These are phyloP conservation scores for Capromys pilorides DNA, from an alignment of 2,797 vertebrate genomes.

Conservation along the genomic window DNA sequence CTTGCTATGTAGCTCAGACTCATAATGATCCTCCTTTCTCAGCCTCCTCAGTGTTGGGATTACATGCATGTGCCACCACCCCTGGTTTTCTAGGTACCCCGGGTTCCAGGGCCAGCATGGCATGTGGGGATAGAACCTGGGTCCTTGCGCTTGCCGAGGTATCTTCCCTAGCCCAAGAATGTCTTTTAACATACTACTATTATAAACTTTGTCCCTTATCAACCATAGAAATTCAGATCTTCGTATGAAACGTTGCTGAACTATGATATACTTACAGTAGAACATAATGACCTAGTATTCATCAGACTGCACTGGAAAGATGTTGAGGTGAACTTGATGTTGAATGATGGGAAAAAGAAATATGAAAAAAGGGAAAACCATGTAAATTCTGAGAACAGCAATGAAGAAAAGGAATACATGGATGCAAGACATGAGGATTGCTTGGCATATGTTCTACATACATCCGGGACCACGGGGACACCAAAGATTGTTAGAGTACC, in stretches of 20 bases:
- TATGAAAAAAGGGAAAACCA: neutral
- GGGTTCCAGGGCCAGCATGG: too few species aligned
- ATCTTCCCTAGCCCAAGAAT: neutral
- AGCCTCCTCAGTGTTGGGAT: too few species aligned
- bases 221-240: conserved; percentile 88
- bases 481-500: conserved; percentile 96
- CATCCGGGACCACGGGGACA: conserved; percentile 95
- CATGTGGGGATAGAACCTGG: too few species aligned
- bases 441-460: conserved; percentile 94
- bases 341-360: conserved; percentile 29
- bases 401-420: neutral
- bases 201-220: conserved; percentile 40
- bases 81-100: too few species aligned
- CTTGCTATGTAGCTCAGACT: too few species aligned
- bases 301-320: conserved; percentile 80
- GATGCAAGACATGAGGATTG: conserved; percentile 71
- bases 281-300: conserved; percentile 88
- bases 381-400: neutral
- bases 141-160: too few species aligned
- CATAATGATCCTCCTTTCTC: too few species aligned
- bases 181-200: conserved; percentile 46
- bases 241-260: conserved; percentile 80
- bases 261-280: conserved; percentile 79
- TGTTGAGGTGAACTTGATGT: conserved; percentile 46
- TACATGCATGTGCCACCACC: too few species aligned